Evolutionary conservation across 2,113 vertebrate species (phyloP).

Genomic region (Gnathonemus echidnorhynchus): DNA sequence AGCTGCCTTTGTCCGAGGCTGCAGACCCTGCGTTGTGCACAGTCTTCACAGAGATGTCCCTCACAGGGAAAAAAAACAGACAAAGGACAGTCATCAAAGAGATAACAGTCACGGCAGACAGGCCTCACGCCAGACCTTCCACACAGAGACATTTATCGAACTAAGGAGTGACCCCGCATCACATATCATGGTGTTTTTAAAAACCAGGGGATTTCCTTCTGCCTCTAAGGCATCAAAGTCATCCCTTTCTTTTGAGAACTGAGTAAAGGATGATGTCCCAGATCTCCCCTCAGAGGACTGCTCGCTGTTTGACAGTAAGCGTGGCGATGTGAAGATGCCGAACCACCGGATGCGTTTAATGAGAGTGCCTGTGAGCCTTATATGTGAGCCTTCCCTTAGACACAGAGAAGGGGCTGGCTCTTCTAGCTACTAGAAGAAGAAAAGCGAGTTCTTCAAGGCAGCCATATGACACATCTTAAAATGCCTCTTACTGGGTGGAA

Average conservation of each 20-base stretch:
- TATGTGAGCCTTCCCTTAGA: neutral
- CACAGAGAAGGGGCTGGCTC: neutral
- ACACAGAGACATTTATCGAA: neutral
- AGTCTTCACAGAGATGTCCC: neutral
- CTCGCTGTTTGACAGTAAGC: neutral
- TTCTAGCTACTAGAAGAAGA: neutral
- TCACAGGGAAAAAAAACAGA: neutral
- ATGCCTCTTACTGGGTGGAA: neutral
- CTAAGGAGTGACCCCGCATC: neutral
- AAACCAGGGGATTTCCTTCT: neutral
- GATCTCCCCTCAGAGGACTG: neutral
- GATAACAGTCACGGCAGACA: neutral
- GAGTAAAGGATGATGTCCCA: neutral
- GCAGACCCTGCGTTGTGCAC: neutral
- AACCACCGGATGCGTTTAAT: neutral
- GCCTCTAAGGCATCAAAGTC: neutral
- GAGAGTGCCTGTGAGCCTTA: neutral
- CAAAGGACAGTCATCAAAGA: neutral
- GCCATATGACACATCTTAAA: neutral
- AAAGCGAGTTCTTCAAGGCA: neutral
- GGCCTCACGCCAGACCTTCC: neutral
- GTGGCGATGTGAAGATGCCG: neutral
- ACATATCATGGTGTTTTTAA: neutral
- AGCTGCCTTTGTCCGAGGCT: neutral
- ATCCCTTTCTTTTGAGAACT: neutral